Conservation (phyloP, 2,797 vertebrate genomes). For the Hydrophis major region DNA sequence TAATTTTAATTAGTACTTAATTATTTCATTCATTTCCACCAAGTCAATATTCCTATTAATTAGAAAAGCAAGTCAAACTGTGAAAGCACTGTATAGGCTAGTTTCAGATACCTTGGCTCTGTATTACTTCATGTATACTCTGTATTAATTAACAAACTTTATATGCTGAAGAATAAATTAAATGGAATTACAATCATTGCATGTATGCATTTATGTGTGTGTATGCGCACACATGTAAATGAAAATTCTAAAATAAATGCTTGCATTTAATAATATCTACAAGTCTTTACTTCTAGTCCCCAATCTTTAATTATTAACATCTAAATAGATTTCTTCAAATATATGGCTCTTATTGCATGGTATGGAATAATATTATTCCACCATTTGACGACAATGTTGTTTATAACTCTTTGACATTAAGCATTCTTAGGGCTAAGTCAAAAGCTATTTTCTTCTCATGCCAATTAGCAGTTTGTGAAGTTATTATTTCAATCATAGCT, state of each 20-base stretch:
- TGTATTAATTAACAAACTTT: constrained; percentile 27
- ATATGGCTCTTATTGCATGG: background rate
- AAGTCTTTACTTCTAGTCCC: background rate
- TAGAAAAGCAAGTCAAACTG: constrained; percentile 49
- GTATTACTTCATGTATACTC: constrained; percentile 22
- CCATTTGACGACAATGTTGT: background rate
- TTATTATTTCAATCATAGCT: background rate
- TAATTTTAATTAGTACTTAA: constrained; percentile 60
- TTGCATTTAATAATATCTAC: background rate
- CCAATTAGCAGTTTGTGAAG: background rate
- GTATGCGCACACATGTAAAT: background rate
- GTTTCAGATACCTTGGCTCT: constrained; percentile 45
- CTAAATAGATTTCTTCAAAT: background rate
- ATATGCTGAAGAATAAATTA: constrained; percentile 26
- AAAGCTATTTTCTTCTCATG: background rate
- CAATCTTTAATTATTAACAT: background rate
- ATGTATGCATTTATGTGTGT: background rate
- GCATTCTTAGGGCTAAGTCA: background rate
- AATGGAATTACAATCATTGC: background rate
- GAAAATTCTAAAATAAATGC: background rate
- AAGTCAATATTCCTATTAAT: constrained; percentile 51
- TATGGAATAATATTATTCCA: background rate
- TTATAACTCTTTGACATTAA: background rate
- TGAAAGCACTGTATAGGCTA: constrained; percentile 37
- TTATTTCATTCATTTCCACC: constrained; percentile 42